Conservation (phyloP, 1,140 invertebrate genomes). For the Melipona quadrifasciata region DNA sequence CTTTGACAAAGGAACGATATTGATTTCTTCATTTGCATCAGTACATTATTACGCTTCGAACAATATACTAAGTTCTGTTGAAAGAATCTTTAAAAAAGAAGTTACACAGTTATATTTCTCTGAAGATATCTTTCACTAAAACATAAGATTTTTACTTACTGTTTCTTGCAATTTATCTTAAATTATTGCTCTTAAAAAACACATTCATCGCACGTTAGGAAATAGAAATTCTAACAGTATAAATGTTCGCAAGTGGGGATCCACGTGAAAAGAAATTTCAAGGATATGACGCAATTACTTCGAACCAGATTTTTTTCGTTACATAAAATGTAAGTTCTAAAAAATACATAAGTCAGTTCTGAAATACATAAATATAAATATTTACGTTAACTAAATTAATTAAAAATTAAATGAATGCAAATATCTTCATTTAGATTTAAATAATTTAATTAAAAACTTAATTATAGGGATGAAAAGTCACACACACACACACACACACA, state of each 20-base stretch:
- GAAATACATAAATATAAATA: too few species aligned
- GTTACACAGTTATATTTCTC: background rate
- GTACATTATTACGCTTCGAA: background rate
- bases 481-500: too few species aligned
- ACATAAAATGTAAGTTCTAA: background rate
- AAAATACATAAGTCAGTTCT: background rate
- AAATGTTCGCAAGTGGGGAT: background rate
- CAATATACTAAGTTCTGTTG: background rate
- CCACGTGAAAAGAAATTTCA: constrained; percentile 6
- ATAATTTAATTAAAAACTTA: too few species aligned
- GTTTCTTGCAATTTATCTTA: background rate
- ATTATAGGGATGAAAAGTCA: too few species aligned
- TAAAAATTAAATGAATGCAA: too few species aligned
- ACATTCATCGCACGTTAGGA: background rate
- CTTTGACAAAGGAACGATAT: constrained; percentile 10
- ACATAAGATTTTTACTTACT: background rate
- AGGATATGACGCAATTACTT: background rate
- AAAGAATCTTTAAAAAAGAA: background rate
- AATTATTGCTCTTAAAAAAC: background rate
- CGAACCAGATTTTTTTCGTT: background rate
- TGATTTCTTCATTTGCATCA: constrained; percentile 23
- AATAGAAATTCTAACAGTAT: background rate
- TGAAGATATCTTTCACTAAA: background rate
- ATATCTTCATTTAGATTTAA: too few species aligned
- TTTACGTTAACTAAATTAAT: too few species aligned